Percentiles rank a stretch among this genome's conserved stretches.
Conservation (phyloP, 2,113 vertebrate species). For the Gnathonemus longibarbis region DNA sequence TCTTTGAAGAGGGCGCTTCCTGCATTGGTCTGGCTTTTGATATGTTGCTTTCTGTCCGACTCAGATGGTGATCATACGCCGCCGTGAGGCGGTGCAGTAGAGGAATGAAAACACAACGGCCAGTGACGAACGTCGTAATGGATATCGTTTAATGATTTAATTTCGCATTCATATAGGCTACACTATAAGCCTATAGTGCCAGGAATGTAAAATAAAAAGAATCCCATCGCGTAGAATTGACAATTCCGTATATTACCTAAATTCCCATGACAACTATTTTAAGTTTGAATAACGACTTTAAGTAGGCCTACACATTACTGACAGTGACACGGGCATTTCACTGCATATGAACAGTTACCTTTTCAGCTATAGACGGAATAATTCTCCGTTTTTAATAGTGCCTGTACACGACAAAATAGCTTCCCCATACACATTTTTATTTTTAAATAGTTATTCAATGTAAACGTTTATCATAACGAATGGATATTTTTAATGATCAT, state of each 20-base stretch:
- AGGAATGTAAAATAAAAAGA: background rate
- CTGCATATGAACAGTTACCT: background rate
- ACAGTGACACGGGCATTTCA: background rate
- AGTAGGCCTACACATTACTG: background rate
- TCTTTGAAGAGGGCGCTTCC: slow-evolving; percentile 20
- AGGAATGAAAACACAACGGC: background rate
- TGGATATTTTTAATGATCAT: background rate
- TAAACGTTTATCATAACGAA: background rate
- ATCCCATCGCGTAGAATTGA: background rate
- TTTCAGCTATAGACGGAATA: background rate
- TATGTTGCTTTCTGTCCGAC: background rate
- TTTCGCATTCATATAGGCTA: background rate
- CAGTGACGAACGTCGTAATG: background rate
- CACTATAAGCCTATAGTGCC: background rate
- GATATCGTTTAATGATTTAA: background rate
- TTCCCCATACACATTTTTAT: background rate
- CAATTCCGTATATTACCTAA: background rate
- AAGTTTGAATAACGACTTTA: background rate
- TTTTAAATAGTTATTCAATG: background rate
- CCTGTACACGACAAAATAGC: background rate
- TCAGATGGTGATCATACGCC: background rate
- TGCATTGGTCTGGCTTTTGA: background rate
- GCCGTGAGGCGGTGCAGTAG: background rate
- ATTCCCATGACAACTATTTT: background rate
- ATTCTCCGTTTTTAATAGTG: background rate